Base-by-base conservation (phyloP, 2,888 invertebrate species). In the Ochropleura plecta region DNA sequence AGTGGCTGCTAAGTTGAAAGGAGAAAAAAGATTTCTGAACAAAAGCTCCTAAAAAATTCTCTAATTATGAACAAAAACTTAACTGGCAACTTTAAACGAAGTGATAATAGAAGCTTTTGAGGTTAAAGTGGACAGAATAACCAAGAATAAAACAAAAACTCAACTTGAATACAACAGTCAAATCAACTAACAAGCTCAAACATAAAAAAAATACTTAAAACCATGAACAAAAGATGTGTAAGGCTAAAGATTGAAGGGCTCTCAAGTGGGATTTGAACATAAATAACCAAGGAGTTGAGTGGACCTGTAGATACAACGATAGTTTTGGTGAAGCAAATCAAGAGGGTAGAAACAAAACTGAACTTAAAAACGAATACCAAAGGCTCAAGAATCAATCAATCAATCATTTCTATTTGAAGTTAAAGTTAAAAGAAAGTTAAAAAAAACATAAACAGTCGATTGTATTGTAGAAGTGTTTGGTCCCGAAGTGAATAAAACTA, bases 371-470 rank as follows among this genome's bases (percentile, higher is more conserved):
- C 30, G 30, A 62, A 69, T 64, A 20, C 14, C 14, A 30, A 42
- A 0, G 3, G 9, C 12, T 46, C 12, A n/a, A n/a, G 44, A 44
- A 30, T 30, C 20, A 18, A 10, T 30, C 4, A 59, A 9, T 59
- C 57, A 59, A 30, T 30, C 5, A 73, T 46, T 8, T 44, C 9
- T 40, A 46, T 80, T 76, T 16, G 0, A 16, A 20, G 18, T 20
- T 49, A 8, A 70, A 49, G 14, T 73, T 14, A 55, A 20, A 55
- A 44, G n/a, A 62, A 3, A 66, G 49, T 60, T 68, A 82, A 18
- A 46, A 88, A 83, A 89, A 91, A 92, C 89, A 86, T 60, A 40
- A 88, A 88, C 79, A 79, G 64, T 76, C 44, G 5, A 66, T 49
- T 72, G 44, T 1, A 55, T 16, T 66, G 12, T n/a, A 30, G 76